Conservation (phyloP, 2,113 vertebrate genomes). For the Pseudorectes ferrugineus region DNA sequence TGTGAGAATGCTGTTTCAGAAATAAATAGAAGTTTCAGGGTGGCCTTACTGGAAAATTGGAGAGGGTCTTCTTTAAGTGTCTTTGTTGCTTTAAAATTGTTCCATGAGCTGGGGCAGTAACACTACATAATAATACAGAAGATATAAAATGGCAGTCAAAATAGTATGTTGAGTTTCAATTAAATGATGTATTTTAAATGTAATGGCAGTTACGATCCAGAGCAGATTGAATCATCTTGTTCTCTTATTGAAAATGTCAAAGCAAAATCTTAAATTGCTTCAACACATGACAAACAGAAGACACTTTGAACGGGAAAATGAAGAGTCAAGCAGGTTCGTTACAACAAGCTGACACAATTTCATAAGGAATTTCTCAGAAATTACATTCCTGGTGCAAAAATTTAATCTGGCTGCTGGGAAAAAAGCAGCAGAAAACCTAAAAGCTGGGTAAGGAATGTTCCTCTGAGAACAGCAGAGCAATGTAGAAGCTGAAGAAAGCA, state of each 20-base stretch:
- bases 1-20: not conserved
- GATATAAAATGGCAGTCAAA: not conserved
- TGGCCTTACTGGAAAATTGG: not conserved
- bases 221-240: conserved; percentile 39
- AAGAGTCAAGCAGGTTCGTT: not conserved
- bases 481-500: not conserved
- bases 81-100: not conserved
- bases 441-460: not conserved
- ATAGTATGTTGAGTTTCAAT: not conserved
- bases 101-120: not conserved
- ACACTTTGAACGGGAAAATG: not conserved
- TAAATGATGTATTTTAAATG: not conserved
- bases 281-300: conserved; percentile 35
- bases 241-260: conserved; percentile 49
- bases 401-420: not conserved
- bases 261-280: conserved; percentile 42
- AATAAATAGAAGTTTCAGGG: not conserved
- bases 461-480: not conserved
- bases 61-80: not conserved
- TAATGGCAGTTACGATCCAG: conserved; percentile 15
- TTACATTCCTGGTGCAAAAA: not conserved
- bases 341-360: conserved; percentile 23
- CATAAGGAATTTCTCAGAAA: conserved; percentile 6
- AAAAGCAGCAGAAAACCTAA: not conserved
- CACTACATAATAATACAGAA: not conserved